Evolutionary conservation across 2,113 vertebrate genomes (phyloP).

Genomic region (Onychostruthus taczanowskii): DNA sequence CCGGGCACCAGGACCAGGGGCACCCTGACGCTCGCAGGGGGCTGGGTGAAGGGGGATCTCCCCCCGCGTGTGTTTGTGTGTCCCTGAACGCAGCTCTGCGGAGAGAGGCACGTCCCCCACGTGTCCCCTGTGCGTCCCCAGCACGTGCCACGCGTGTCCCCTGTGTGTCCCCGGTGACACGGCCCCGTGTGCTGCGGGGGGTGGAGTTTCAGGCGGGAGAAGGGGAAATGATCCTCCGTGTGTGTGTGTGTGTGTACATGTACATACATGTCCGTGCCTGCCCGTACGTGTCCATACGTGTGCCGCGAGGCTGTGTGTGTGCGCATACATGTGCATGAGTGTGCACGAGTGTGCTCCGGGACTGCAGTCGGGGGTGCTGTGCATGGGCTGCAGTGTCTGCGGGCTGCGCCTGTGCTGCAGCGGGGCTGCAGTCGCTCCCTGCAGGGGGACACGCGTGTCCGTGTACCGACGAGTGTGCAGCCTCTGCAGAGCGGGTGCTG

Average conservation of each 20-base stretch:
- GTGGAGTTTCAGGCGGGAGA: not conserved
- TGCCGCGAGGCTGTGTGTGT: not conserved
- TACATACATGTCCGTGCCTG: not conserved
- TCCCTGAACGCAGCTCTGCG: not conserved
- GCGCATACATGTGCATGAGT: not conserved
- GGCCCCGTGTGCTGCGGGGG: not conserved
- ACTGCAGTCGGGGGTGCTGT: not conserved
- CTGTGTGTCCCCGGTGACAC: not conserved
- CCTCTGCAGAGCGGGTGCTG: too few species aligned
- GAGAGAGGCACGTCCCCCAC: not conserved
- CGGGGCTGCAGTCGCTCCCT: too few species aligned
- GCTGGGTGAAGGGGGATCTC: not conserved
- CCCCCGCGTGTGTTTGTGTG: not conserved
- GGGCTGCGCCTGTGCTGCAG: too few species aligned
- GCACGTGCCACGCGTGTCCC: slow-evolving; percentile 24
- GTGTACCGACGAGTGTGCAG: too few species aligned
- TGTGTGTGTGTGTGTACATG: too few species aligned
- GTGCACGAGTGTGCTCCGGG: fast-evolving
- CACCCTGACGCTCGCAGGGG: fast-evolving
- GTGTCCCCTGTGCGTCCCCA: not conserved
- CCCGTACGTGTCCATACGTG: fast-evolving
- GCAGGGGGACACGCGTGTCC: too few species aligned
- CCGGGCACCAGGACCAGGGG: not conserved
- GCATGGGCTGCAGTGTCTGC: too few species aligned
- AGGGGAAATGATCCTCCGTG: not conserved